Percentiles rank a stretch among this genome's conserved stretches.
Conservation (phyloP, 2,797 vertebrate genomes). For the Mormyrus proboscirostris region DNA sequence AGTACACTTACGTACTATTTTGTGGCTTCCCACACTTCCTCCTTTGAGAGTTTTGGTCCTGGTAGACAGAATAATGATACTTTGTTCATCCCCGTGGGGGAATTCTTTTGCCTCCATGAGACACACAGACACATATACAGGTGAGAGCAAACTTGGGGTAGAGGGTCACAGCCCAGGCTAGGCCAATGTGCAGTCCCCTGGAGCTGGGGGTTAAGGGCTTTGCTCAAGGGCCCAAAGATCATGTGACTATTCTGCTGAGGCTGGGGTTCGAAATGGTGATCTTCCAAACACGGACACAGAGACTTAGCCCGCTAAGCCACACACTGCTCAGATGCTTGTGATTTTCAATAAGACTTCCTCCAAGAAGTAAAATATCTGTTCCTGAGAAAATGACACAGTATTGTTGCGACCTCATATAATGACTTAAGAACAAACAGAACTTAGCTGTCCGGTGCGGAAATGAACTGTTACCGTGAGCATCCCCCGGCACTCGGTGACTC, state of each 20-base stretch:
- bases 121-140: not conserved
- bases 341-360: not conserved
- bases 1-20: not conserved
- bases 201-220: not conserved
- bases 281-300: not conserved
- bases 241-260: not conserved
- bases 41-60: not conserved
- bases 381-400: not conserved
- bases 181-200: not conserved
- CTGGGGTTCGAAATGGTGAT: not conserved
- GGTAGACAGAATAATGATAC: not conserved
- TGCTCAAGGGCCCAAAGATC: not conserved
- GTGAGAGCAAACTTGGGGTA: not conserved
- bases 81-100: not conserved
- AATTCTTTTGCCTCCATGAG: not conserved
- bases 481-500: not conserved
- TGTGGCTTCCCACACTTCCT: not conserved
- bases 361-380: not conserved
- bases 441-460: not conserved
- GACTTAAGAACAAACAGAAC: not conserved
- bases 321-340: not conserved
- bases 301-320: not conserved
- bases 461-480: not conserved
- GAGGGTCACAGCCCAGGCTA: not conserved
- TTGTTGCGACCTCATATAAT: not conserved